Conservation (phyloP, 2,888 invertebrate genomes). For the Xylophagus ater region DNA sequence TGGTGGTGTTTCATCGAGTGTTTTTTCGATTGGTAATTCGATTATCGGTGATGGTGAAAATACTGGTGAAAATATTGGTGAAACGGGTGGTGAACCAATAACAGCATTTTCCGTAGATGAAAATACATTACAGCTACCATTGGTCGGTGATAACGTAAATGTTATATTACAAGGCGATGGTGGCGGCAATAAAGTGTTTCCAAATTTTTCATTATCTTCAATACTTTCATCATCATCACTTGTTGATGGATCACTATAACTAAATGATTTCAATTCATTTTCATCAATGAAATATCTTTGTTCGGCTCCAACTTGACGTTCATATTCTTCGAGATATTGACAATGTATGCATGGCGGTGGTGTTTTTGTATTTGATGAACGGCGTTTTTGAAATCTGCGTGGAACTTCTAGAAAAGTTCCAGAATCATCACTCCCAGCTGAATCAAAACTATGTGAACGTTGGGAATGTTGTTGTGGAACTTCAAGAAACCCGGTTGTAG, state of each 20-base stretch:
- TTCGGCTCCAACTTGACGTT: conserved; percentile 43
- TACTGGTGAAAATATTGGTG: conserved; percentile 35
- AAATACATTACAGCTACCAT: conserved; percentile 37
- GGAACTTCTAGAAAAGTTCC: conserved; percentile 49
- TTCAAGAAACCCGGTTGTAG: conserved; percentile 43
- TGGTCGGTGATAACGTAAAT: conserved; percentile 51
- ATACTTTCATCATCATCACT: conserved; percentile 41
- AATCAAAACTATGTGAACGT: conserved; percentile 71
- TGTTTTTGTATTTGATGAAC: conserved; percentile 53
- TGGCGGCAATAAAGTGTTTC: conserved; percentile 40
- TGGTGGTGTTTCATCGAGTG: conserved; percentile 32
- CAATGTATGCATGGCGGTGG: conserved; percentile 66
- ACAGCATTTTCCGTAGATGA: conserved; percentile 31
- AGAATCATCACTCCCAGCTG: conserved; percentile 57
- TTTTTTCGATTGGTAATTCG: conserved; percentile 48
- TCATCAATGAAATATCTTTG: conserved; percentile 34
- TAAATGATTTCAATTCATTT: conserved; percentile 36
- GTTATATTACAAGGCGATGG: conserved; percentile 48
- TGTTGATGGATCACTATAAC: conserved; percentile 44
- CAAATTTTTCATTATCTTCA: conserved; percentile 31
- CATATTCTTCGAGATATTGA: conserved; percentile 63
- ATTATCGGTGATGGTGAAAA: conserved; percentile 45
- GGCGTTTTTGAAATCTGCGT: conserved; percentile 49
- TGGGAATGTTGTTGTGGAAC: conserved; percentile 58
- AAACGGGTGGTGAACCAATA: conserved; percentile 32